A percentile compares a stretch with the other conserved stretches of the same genome.
These are phyloP conservation scores for Oophaga pumilio DNA, from an alignment of 2,113 vertebrate genomes.

Conservation along the genomic window DNA sequence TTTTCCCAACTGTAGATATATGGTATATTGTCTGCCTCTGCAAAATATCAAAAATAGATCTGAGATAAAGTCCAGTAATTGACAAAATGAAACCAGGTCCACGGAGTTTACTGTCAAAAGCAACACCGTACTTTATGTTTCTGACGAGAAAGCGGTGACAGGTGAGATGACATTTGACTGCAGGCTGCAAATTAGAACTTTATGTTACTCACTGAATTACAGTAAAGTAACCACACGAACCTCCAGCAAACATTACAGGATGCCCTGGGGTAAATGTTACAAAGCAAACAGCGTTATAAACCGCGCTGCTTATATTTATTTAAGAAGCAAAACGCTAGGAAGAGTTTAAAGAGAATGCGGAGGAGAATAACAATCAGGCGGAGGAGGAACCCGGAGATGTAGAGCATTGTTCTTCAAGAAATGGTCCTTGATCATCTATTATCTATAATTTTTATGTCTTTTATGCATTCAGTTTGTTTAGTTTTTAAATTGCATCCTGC, in stretches of 20 bases:
- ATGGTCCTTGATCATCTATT: too few relatives aligned
- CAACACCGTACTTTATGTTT: neutral
- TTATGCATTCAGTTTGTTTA: too few relatives aligned
- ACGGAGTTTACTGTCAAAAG: neutral
- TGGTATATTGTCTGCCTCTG: neutral
- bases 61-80: neutral
- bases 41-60: neutral
- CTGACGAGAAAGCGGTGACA: conserved; percentile 22
- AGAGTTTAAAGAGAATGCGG: neutral
- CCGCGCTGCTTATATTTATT: neutral
- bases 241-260: neutral
- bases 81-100: neutral
- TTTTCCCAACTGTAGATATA: neutral
- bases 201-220: conserved; percentile 25
- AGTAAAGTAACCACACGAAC: neutral
- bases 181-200: conserved; percentile 18
- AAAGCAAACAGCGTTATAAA: neutral
- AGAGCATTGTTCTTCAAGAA: too few relatives aligned
- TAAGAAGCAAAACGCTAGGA: neutral
- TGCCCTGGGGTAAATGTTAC: conserved; percentile 3
- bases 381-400: too few relatives aligned
- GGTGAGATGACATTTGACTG: conserved; percentile 19
- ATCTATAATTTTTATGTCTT: too few relatives aligned
- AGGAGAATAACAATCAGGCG: too few relatives aligned
- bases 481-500: too few relatives aligned